These are phyloP conservation scores for Folsomia manolachei DNA, from an alignment of 2,888 invertebrate genomes.

Conservation along the genomic window DNA sequence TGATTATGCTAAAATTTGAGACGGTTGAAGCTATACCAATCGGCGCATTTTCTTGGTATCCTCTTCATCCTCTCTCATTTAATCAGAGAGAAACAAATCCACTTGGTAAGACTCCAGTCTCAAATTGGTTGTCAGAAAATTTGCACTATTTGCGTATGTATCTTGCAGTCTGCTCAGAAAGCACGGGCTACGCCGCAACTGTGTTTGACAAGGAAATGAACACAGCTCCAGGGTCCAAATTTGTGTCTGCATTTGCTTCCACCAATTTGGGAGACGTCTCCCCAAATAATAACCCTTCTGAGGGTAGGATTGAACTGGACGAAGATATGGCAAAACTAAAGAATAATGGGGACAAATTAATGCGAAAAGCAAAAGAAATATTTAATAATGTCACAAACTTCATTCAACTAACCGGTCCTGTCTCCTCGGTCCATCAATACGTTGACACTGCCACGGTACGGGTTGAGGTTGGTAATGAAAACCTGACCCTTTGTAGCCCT, in stretches of 20 bases:
- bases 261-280: conserved; percentile 32
- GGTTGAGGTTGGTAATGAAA: background rate
- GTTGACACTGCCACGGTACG: background rate
- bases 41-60: conserved; percentile 27
- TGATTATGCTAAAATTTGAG: conserved; percentile 23
- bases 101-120: background rate
- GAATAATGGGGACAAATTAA: background rate
- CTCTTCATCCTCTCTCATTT: conserved; percentile 26
- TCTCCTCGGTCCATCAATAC: background rate
- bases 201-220: conserved; percentile 24
- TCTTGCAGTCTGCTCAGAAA: conserved; percentile 24
- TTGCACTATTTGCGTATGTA: too few species aligned
- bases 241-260: conserved; percentile 28
- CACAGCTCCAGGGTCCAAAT: conserved; percentile 21
- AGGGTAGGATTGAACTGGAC: background rate
- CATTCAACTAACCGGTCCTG: background rate
- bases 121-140: too few species aligned
- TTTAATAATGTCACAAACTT: background rate
- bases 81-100: conserved; percentile 6
- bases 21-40: background rate
- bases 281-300: background rate
- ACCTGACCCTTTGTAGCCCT: background rate
- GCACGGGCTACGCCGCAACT: conserved; percentile 23
- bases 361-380: background rate
- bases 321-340: background rate